A percentile compares a stretch with the other conserved stretches of the same genome.
Conservation (phyloP, 2,113 vertebrate species). For the Brevimyrus niger region DNA sequence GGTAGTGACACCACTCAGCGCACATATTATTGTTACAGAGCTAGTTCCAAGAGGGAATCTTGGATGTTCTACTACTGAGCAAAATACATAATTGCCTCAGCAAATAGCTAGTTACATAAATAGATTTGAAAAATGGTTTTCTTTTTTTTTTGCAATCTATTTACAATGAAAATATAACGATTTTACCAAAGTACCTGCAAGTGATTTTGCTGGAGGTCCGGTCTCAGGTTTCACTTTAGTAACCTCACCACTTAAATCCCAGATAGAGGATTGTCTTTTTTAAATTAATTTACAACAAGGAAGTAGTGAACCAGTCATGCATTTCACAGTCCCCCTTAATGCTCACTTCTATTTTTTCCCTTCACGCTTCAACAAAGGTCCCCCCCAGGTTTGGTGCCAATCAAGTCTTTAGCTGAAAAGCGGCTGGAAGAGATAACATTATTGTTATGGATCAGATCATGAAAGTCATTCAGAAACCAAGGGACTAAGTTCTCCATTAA, state of each 20-base stretch:
- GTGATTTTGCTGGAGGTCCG: not conserved
- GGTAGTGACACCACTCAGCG: not conserved
- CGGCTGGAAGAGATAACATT: conserved; percentile 30
- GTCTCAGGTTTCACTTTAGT: not conserved
- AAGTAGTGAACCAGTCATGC: not conserved
- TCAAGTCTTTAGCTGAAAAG: conserved; percentile 5
- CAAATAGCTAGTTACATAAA: not conserved
- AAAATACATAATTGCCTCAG: not conserved
- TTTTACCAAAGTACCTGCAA: not conserved
- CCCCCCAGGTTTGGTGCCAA: not conserved
- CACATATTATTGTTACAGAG: not conserved
- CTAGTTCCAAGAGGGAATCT: not conserved
- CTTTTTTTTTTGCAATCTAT: not conserved
- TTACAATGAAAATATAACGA: not conserved
- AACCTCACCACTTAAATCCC: no score
- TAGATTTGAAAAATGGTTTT: not conserved
- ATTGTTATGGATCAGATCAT: conserved; percentile 22
- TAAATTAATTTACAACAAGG: not conserved
- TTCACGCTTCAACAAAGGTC: not conserved
- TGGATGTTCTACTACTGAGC: not conserved
- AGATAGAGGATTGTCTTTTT: not conserved
- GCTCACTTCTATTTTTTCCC: not conserved
- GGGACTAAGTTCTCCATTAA: not conserved
- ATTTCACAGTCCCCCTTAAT: conserved; percentile 7
- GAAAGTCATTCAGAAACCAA: conserved; percentile 11